Base-by-base conservation (phyloP, 2,888 invertebrate species). In the Amphiduros pacificus region DNA sequence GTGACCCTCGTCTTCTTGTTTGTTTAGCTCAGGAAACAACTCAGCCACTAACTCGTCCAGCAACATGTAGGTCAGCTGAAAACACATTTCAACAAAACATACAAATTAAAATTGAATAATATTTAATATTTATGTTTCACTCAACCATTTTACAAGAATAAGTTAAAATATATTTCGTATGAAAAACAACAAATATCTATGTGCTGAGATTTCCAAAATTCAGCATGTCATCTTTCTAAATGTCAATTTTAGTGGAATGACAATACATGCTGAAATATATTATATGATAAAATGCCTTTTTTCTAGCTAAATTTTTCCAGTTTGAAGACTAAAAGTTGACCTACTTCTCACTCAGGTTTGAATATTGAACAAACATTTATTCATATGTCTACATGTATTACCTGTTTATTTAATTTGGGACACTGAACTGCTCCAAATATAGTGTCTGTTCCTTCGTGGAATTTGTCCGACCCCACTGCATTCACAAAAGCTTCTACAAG, bases 41-140 rank as follows among this genome's bases (percentile, higher is more conserved):
- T 92, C 91, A 55, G 87, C 82, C 31, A 92, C 75, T 59, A 92
- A 85, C 58, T 90, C 85, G 80, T 94, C 94, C 70, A 94, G 81
- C 57, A 93, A 84, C 71, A 89, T 88, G 82, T 93, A 93, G 65
- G 89, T 88, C 70, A 93, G 83, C 88, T 86, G 84, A 3, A 61
- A 61, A 28, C 11, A 50, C 4, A 49, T 22, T 14, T 11, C 24
- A 36, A 36, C 0, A 26, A 61, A 32, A 29, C 2, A 36, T 11
- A 20, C 14, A 48, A 11, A 51, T 6, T 24, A n/a, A n/a, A n/a
- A n/a, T n/a, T n/a, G n/a, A n/a, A n/a, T n/a, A n/a, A n/a, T n/a
- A n/a, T n/a, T 9, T 14, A 20, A 26, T 51, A 5, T 27, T 51
- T 51, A 26, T 51, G 5, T 51, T 20, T 9, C 26, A 24, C 24